A percentile compares a stretch with the other conserved stretches of the same genome.
Conservation (phyloP, 92 coral and sea anemone genomes). For the Desmophyllum pertusum region DNA sequence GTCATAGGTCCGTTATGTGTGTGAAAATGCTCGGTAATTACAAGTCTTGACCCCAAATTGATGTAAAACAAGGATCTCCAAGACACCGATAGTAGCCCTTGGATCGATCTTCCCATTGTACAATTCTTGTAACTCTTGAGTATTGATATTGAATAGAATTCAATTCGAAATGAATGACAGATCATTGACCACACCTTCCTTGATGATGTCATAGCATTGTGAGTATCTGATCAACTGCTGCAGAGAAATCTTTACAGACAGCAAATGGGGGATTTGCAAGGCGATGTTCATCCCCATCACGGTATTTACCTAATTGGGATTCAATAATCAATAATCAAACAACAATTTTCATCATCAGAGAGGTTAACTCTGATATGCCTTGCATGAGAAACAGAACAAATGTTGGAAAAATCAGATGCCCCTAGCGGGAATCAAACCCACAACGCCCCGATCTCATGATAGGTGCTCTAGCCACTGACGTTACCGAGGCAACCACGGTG, state of each 20-base stretch:
- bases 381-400: too few relatives aligned
- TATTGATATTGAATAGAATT: background rate
- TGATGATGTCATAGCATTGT: conserved; percentile 24
- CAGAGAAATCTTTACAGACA: conserved; percentile 76
- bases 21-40: too few relatives aligned
- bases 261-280: conserved; percentile 77
- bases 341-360: too few relatives aligned
- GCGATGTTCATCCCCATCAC: conserved; percentile 79
- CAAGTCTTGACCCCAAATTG: background rate
- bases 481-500: too few relatives aligned
- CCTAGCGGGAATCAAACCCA: too few relatives aligned
- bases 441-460: too few relatives aligned
- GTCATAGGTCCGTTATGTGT: too few relatives aligned
- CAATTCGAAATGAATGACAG: background rate
- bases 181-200: background rate
- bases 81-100: background rate
- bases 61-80: background rate
- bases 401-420: too few relatives aligned
- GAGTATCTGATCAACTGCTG: conserved; percentile 79
- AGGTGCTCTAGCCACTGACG: too few relatives aligned
- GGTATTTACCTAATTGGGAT: conserved; percentile 79
- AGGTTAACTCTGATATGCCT: too few relatives aligned
- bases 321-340: background rate
- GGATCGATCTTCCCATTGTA: background rate
- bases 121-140: background rate